Conservation (phyloP, 2,888 invertebrate species). For the Diarsia rubi region DNA sequence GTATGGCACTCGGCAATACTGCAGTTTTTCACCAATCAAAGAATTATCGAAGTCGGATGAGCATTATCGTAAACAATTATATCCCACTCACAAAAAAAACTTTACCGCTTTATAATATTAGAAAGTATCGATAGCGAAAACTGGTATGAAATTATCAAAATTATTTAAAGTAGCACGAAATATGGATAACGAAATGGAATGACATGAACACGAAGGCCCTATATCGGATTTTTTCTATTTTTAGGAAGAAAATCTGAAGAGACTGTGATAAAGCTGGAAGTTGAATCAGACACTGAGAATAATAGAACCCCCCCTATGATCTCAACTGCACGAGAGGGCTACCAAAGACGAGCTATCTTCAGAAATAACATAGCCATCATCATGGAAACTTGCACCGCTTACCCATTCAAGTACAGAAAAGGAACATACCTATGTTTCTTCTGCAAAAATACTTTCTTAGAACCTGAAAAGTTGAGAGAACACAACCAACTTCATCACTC, state of each 20-base stretch:
- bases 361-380: conserved; percentile 84
- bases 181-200: conserved; percentile 57
- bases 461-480: conserved; percentile 84
- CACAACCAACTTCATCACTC: conserved; percentile 80
- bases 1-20: not conserved
- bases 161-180: conserved; percentile 18
- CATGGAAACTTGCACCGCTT: conserved; percentile 83
- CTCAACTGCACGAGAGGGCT: conserved; percentile 66
- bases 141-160: not conserved
- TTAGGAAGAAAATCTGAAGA: conserved; percentile 86
- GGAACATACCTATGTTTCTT: conserved; percentile 86
- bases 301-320: conserved; percentile 50
- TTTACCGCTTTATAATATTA: not conserved
- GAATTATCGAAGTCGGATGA: not conserved
- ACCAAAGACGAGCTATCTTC: conserved; percentile 81
- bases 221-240: conserved; percentile 89
- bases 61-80: not conserved
- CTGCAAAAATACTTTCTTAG: conserved; percentile 83
- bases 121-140: not conserved
- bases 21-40: not conserved
- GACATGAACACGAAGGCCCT: conserved; percentile 71
- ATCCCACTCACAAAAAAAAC: not conserved
- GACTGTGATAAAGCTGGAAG: conserved; percentile 78
- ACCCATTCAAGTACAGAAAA: conserved; percentile 87
- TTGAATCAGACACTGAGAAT: conserved; percentile 74